Evolutionary conservation across 2,797 vertebrate genomes (phyloP).

Genomic region (Pangasius macronema): DNA sequence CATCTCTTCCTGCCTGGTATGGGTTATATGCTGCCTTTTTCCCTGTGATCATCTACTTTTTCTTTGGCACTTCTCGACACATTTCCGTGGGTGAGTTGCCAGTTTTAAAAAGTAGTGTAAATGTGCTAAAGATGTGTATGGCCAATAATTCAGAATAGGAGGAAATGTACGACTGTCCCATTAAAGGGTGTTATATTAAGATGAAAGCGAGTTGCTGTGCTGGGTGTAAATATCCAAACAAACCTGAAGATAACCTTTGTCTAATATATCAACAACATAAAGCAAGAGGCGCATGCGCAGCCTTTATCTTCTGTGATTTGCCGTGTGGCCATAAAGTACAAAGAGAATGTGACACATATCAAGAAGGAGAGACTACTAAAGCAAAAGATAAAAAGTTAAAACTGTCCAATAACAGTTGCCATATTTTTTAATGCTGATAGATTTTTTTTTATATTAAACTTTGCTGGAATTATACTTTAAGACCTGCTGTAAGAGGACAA

Average conservation of each 20-base stretch:
- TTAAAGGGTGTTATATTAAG: neutral
- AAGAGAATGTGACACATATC: neutral
- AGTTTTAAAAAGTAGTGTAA: neutral
- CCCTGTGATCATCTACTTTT: constrained; percentile 86
- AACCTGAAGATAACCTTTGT: neutral
- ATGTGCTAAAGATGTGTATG: neutral
- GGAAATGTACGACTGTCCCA: neutral
- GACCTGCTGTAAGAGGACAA: neutral
- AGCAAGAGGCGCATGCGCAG: neutral
- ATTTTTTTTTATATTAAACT: neutral
- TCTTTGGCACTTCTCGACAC: constrained; percentile 93
- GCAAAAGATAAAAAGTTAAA: neutral
- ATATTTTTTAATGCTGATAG: neutral
- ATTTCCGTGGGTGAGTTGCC: constrained; percentile 89
- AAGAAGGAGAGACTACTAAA: neutral
- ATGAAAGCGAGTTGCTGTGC: neutral
- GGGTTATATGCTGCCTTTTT: constrained; percentile 94
- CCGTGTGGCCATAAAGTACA: neutral
- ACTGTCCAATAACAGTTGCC: neutral
- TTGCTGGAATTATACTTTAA: neutral
- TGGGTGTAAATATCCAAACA: neutral
- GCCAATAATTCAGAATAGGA: neutral
- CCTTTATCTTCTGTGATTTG: neutral
- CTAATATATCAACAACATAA: neutral
- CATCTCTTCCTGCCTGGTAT: constrained; percentile 83